phyloP scores from a whole-genome alignment of 2,113 vertebrate genomes.

The Serilophus lunatus region DNA sequence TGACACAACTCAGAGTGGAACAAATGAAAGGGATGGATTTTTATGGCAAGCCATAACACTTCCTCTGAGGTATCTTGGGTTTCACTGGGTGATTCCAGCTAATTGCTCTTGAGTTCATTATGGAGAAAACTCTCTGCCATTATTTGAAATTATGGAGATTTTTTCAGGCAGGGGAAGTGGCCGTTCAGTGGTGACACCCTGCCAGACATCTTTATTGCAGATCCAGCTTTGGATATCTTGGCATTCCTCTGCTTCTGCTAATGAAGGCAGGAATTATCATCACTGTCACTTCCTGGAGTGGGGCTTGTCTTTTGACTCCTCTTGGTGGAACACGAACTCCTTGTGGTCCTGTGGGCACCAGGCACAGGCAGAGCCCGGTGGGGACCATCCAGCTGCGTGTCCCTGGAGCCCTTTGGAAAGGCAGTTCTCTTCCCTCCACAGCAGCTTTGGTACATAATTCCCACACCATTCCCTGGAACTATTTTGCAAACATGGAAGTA shows the following conservation, averaged over 20 bases:
- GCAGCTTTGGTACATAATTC: not conserved
- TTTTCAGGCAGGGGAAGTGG: not conserved
- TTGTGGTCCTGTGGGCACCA: accelerated
- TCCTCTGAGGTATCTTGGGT: not conserved
- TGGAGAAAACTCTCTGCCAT: not conserved
- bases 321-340: not conserved
- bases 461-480: not conserved
- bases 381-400: accelerated
- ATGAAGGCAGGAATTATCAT: not conserved
- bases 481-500: not conserved
- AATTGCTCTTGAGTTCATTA: slow-evolving; percentile 6
- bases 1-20: not conserved
- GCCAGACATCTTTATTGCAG: not conserved
- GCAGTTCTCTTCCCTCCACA: accelerated
- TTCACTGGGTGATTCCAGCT: not conserved
- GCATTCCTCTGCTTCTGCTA: not conserved
- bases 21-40: not conserved
- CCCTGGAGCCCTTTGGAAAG: not conserved
- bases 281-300: not conserved
- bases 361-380: too few relatives aligned
- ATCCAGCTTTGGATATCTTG: not conserved
- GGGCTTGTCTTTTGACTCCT: not conserved
- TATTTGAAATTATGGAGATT: not conserved
- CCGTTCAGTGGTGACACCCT: not conserved
- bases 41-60: not conserved